Conservation (phyloP, 2,113 vertebrate species). For the Fulmarus glacialis region DNA sequence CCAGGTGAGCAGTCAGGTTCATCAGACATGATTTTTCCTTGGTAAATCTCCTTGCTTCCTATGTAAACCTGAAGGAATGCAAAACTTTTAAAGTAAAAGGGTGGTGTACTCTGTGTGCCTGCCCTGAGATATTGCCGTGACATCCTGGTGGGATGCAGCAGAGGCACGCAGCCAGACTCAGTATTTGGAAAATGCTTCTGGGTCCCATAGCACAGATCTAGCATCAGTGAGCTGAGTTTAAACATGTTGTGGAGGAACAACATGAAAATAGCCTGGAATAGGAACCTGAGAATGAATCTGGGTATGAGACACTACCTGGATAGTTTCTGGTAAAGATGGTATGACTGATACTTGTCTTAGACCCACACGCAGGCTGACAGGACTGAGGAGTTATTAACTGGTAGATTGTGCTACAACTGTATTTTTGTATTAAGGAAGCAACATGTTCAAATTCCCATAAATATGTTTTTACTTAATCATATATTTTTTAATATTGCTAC, state of each 20-base stretch:
- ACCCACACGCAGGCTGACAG: not conserved
- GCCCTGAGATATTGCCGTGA: accelerated
- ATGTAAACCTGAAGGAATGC: not conserved
- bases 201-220: not conserved
- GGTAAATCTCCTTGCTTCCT: not conserved
- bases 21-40: not conserved
- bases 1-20: not conserved
- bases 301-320: not conserved
- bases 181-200: not conserved
- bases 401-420: not conserved
- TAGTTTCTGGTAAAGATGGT: not conserved
- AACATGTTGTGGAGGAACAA: not conserved
- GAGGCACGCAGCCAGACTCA: not conserved
- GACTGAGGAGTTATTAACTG: not conserved
- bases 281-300: not conserved
- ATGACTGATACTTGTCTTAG: not conserved
- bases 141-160: not conserved
- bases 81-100: not conserved
- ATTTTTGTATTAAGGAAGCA: not conserved
- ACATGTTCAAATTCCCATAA: not conserved
- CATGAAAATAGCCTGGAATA: not conserved
- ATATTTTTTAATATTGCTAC: not conserved
- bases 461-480: not conserved
- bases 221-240: not conserved
- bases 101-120: not conserved